Evolutionary conservation across 2,888 invertebrate species (phyloP).

Genomic region (Drosophila pegasa): DNA sequence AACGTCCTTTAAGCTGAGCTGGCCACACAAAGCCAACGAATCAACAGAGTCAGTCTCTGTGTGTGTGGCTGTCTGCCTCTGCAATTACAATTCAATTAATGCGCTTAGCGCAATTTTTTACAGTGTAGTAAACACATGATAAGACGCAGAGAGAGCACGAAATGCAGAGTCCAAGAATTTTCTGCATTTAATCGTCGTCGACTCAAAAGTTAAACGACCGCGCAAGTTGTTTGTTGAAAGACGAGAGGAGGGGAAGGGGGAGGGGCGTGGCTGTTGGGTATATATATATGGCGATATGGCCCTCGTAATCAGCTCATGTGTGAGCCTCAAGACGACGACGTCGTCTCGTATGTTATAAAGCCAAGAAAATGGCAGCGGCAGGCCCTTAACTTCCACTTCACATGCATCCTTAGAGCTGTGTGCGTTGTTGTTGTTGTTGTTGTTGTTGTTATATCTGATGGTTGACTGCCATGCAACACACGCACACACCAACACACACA

Average conservation of each 20-base stretch:
- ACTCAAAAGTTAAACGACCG: conserved; percentile 78
- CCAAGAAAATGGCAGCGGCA: conserved; percentile 62
- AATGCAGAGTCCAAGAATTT: conserved; percentile 69
- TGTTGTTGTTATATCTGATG: conserved; percentile 19
- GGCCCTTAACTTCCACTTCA: conserved; percentile 55
- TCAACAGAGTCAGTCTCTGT: conserved; percentile 14
- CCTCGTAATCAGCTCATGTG: conserved; percentile 64
- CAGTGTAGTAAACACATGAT: conserved; percentile 62
- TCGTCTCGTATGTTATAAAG: conserved; percentile 30
- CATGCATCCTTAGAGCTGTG: conserved; percentile 69
- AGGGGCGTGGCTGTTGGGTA: background rate
- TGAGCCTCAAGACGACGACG: conserved; percentile 41
- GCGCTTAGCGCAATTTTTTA: conserved; percentile 74
- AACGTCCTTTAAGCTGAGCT: conserved; percentile 69
- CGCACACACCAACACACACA: background rate
- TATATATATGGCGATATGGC: background rate
- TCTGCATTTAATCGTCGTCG: conserved; percentile 74
- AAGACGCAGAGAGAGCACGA: conserved; percentile 37
- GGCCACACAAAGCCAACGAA: conserved; percentile 40
- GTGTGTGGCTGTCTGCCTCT: conserved; percentile 14
- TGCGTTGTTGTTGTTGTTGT: conserved; percentile 23
- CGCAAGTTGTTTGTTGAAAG: conserved; percentile 63
- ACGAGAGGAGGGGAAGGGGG: background rate
- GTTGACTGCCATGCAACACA: conserved; percentile 41
- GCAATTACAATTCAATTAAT: conserved; percentile 80